Evolutionary conservation across 2,888 invertebrate species (phyloP).

Genomic region (Scaptomyza cyrtandrae): DNA sequence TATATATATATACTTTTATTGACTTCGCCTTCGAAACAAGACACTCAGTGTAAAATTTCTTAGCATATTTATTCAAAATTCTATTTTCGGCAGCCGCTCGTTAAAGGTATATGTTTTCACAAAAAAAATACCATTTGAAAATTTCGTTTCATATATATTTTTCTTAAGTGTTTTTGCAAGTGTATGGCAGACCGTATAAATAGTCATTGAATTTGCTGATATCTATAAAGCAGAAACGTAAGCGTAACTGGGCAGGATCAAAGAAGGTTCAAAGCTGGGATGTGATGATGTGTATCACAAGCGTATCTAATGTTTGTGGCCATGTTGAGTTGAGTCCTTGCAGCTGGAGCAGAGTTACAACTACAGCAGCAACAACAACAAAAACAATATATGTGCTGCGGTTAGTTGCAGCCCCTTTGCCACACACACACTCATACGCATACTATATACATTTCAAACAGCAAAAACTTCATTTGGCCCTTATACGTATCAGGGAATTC

Average conservation of each 20-base stretch:
- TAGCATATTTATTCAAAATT: no score
- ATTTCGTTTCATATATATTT: no score
- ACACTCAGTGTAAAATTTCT: no score
- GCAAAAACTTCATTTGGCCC: slow-evolving; percentile 46
- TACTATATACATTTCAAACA: slow-evolving; percentile 12
- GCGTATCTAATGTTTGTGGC: slow-evolving; percentile 66
- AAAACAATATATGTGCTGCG: slow-evolving; percentile 24
- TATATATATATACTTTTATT: background rate
- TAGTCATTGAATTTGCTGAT: slow-evolving; percentile 47
- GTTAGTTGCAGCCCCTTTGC: slow-evolving; percentile 18
- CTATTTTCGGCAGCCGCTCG: no score
- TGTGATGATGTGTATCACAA: slow-evolving; percentile 51
- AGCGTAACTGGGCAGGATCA: background rate
- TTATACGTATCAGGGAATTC: slow-evolving; percentile 59
- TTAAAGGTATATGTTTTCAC: no score
- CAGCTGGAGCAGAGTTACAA: slow-evolving; percentile 1
- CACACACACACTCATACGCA: background rate
- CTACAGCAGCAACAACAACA: slow-evolving; percentile 1
- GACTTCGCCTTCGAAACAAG: background rate
- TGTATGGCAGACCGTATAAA: slow-evolving; percentile 42
- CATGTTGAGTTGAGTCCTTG: slow-evolving; percentile 32
- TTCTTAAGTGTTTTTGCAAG: background rate
- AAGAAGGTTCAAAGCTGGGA: slow-evolving; percentile 1
- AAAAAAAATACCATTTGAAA: no score
- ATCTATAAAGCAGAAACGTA: slow-evolving; percentile 10